A percentile compares a stretch with the other conserved stretches of the same genome.
Conservation (phyloP, 2,113 vertebrate genomes). For the Sorex araneus region DNA sequence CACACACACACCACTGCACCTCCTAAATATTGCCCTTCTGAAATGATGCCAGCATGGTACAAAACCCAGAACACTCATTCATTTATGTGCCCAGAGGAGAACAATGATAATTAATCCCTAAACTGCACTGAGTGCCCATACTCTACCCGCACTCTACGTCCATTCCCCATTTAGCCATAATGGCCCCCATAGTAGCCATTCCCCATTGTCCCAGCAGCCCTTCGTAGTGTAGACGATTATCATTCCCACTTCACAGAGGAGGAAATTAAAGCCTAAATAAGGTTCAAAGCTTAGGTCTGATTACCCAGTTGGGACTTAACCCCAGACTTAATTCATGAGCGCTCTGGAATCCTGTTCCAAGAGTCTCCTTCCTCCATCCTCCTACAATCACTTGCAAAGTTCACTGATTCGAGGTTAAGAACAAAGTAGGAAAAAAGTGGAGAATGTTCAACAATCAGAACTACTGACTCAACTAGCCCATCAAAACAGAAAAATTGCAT, state of each 20-base stretch:
- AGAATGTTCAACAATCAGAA: constrained; percentile 36
- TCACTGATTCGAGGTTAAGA: not conserved
- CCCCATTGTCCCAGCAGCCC: not conserved
- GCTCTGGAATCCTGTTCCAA: not conserved
- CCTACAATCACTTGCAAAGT: constrained; percentile 54
- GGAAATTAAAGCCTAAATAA: constrained; percentile 61
- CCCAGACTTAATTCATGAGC: not conserved
- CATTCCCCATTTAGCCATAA: constrained; percentile 45
- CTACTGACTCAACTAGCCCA: not conserved
- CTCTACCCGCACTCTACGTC: not conserved
- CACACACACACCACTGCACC: not conserved
- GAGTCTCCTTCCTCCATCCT: not conserved
- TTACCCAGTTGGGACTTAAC: constrained; percentile 35
- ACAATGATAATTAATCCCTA: constrained; percentile 54
- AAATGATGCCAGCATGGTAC: constrained; percentile 44
- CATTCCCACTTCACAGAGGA: constrained; percentile 45
- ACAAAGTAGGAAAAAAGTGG: not conserved
- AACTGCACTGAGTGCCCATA: constrained; percentile 5
- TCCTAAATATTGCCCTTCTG: not conserved
- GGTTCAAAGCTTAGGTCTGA: constrained; percentile 35
- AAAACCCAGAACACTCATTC: constrained; percentile 38
- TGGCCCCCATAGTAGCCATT: too few relatives aligned
- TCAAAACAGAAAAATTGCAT: not conserved
- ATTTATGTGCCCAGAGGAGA: constrained; percentile 26
- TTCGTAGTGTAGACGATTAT: not conserved